These are phyloP conservation scores for Megalurothrips usitatus DNA, from an alignment of 2,888 invertebrate genomes.

Conservation along the genomic window DNA sequence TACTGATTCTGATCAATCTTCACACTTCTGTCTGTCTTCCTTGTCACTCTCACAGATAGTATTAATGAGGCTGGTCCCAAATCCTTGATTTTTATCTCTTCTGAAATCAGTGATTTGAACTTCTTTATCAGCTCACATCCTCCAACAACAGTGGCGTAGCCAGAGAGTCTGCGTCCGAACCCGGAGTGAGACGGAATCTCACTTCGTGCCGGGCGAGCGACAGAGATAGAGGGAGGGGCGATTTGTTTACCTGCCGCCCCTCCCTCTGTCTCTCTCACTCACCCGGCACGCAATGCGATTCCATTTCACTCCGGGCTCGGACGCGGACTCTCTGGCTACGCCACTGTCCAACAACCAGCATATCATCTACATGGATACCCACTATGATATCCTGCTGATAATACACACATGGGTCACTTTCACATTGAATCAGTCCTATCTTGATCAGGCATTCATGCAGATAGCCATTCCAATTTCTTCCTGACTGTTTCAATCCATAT, in stretches of 20 bases:
- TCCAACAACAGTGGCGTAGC: too few relatives aligned
- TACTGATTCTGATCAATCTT: not conserved
- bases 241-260: too few relatives aligned
- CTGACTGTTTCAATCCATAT: not conserved
- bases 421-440: not conserved
- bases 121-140: not conserved
- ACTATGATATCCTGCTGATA: not conserved
- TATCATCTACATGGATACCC: slow-evolving; percentile 21
- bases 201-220: too few relatives aligned
- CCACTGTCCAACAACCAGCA: too few relatives aligned
- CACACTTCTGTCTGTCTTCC: not conserved
- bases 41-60: not conserved
- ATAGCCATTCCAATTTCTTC: not conserved
- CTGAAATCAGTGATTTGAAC: not conserved
- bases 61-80: not conserved
- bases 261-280: too few relatives aligned
- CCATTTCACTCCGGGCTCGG: too few relatives aligned
- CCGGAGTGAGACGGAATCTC: too few relatives aligned
- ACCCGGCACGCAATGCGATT: too few relatives aligned
- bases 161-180: too few relatives aligned
- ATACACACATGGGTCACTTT: not conserved
- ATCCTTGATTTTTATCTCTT: slow-evolving; percentile 27
- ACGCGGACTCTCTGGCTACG: too few relatives aligned
- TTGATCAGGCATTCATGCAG: not conserved
- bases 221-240: too few relatives aligned